Base-by-base conservation (phyloP, 2,113 vertebrate species). In the Salvator merianae region DNA sequence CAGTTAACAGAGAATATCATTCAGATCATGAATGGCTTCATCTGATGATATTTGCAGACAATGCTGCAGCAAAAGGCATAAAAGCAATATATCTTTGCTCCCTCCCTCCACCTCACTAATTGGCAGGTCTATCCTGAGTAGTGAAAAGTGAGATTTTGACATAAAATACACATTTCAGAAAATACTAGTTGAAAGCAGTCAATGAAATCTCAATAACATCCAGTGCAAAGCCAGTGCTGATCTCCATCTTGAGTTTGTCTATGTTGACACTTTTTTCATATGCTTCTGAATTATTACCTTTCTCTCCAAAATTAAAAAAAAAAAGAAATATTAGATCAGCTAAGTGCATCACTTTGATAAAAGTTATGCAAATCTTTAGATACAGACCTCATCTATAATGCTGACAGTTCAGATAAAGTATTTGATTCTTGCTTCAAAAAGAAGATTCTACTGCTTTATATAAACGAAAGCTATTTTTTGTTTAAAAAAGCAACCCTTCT, bases 321-420 rank as follows among this genome's bases (percentile, higher is more conserved):
- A 62, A 20, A 69, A 87, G 47, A 86, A 89, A 92, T 71, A 82
- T 73, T 91, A 94, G 94, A 94, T 93, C 93, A 94, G 73, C 90
- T 91, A 93, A 94, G 69, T 91, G 74, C 78, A 93, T 91, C 82
- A 89, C 79, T 92, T 92, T 93, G 93, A 95, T 93, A 94, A 93
- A 94, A 94, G 87, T 85, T 92, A 93, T 93, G 93, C 88, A 95
- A 94, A 95, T 91, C 88, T 95, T 91, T 89, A 87, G 92, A 94
- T 90, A 93, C 88, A 92, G 89, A 84, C 40, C 89, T 85, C 94
- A 95, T 96, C 91, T 95, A 94, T 96, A 95, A 96, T 77, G 84
- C 40, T 96, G 95, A 95, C 95, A 96, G 90, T 86, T 91, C 85
- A 91, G 94, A 96, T 94, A 95, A 96, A 94, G 72, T 13, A 59